Base-by-base conservation (phyloP, 2,888 invertebrate genomes). In the Scaptomyza polygonia region DNA sequence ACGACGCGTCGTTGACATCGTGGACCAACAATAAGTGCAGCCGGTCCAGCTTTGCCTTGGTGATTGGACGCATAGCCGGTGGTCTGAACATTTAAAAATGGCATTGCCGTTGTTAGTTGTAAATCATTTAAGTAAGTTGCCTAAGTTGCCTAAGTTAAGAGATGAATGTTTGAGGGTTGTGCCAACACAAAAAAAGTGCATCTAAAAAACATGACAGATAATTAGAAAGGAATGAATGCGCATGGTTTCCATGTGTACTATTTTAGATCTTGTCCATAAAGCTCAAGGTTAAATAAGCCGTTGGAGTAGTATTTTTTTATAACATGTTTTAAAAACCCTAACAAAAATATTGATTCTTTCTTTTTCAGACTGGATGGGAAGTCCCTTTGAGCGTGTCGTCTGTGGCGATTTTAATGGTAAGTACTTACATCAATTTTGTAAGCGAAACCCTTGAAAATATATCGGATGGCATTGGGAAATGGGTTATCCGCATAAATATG, bases 331-430 rank as follows among this genome's bases (percentile, higher is more conserved):
- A 40, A 25, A 42, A 55, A 58, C 40, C 40, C 40, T 49, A 30
- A 64, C 27, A 62, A 43, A 61, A 40, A 56, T 58, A 18, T 74
- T 54, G 67, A 49, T 66, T 56, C 67, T 62, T 57, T 44, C 14
- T n/a, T 11, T 49, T 89, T 11, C 95, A 97, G 97, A 97, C 94
- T 97, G 97, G 97, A 97, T 97, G 96, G 96, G 96, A 93, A 96
- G 96, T 93, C 97, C 97, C 91, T 97, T 97, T 93, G 97, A 97
- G 94, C 95, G 97, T 93, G 97, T 97, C 93, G 96, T 97, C 93
- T 97, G 97, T 94, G 97, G 97, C 95, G 96, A 97, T 96, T 97
- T 96, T 92, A 95, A 95, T 94, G 95, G 95, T 95, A 95, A 94
- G 95, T 94, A 84, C 74, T n/a, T n/a, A n/a, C 62, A 42, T 61